phyloP scores from a whole-genome alignment of 2,888 invertebrate genomes.

The Nebria brevicollis region DNA sequence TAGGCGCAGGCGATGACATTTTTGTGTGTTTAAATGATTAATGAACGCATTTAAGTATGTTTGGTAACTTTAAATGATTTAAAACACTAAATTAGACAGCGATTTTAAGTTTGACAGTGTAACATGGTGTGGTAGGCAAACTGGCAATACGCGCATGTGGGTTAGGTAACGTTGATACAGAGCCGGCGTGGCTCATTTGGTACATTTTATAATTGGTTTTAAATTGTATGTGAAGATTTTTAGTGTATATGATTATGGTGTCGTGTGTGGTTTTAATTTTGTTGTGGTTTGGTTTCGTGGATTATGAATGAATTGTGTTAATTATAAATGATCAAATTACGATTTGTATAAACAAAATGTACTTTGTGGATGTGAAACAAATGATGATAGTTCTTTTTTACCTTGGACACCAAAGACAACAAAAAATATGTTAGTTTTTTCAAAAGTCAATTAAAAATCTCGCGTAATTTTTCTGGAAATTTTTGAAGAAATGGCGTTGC shows the following conservation, averaged over 20 bases:
- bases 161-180: too few relatives aligned
- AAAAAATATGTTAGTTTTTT: background rate
- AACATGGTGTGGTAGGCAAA: too few relatives aligned
- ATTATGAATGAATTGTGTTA: background rate
- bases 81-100: too few relatives aligned
- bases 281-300: background rate
- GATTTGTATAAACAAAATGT: background rate
- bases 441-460: background rate
- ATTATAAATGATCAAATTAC: background rate
- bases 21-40: background rate
- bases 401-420: background rate
- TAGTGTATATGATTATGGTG: too few relatives aligned
- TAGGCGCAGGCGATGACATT: conserved; percentile 74
- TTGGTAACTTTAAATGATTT: background rate
- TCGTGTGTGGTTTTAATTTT: background rate
- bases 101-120: too few relatives aligned
- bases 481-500: background rate
- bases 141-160: too few relatives aligned
- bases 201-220: too few relatives aligned
- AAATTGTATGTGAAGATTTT: too few relatives aligned
- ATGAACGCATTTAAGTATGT: background rate
- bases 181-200: too few relatives aligned
- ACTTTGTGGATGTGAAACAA: background rate
- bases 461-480: background rate
- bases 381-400: background rate